Evolutionary conservation across 53 echinoderm and acorn worm genomes (phyloP).

Genomic region (Echinometra lucunter): DNA sequence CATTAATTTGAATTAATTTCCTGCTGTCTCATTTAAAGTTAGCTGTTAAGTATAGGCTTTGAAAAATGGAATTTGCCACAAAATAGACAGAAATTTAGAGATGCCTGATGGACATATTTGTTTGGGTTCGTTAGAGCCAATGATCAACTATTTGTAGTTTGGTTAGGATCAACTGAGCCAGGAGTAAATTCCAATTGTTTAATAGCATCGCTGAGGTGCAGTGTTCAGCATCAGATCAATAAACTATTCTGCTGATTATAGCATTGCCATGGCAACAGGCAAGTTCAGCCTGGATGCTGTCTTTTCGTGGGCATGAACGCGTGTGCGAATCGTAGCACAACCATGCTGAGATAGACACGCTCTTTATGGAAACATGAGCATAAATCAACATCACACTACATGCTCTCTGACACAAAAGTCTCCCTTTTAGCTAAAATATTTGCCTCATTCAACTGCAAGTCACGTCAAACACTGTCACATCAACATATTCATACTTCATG

Average conservation of each 20-base stretch:
- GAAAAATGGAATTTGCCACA: neutral
- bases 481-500: neutral
- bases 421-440: neutral
- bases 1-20: slow-evolving; percentile 30
- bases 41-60: neutral
- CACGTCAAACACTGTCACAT: neutral
- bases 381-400: neutral
- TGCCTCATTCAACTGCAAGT: neutral
- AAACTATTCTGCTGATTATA: slow-evolving; percentile 36
- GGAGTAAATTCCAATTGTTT: slow-evolving; percentile 20
- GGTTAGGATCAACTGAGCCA: slow-evolving; percentile 3
- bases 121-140: neutral
- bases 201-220: neutral
- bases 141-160: slow-evolving; percentile 30
- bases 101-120: slow-evolving; percentile 6
- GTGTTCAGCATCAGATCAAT: slow-evolving; percentile 11
- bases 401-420: neutral
- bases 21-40: neutral
- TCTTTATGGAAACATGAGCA: neutral
- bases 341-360: slow-evolving; percentile 13
- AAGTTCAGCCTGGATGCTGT: slow-evolving; percentile 29
- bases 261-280: slow-evolving; percentile 38
- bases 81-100: neutral
- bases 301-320: slow-evolving; percentile 6
- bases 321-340: neutral